Base-by-base conservation (phyloP, 2,113 vertebrate genomes). In the Desmodus rotundus region DNA sequence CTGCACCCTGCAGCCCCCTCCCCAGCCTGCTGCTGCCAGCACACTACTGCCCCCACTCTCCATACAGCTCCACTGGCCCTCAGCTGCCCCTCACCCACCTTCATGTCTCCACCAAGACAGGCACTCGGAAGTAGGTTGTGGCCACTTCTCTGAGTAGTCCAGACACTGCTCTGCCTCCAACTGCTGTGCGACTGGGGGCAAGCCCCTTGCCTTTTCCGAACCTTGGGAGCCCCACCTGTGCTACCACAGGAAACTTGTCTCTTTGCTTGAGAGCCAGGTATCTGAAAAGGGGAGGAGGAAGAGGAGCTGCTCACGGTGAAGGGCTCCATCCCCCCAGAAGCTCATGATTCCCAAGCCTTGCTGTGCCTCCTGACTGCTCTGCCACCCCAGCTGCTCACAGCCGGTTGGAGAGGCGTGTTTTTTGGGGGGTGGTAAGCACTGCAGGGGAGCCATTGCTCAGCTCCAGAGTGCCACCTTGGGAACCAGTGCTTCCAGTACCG, bases 41-140 rank as follows among this genome's bases (percentile, higher is more conserved):
- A 5, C 16, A 5, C 28, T 38, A 1, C 36, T 5, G 10, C 7
- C 26, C 41, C 52, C 4, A 0, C 38, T 14, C 13, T 26, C 15
- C 31, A 5, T 0, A 3, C 3, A 24, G 41, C 24, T 31, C 20
- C 73, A 19, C 22, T 38, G 56, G 0, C 24, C 63, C 74, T 43
- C 52, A 6, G 15, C 26, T 22, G 22, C 9, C 89, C 58, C 31
- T 19, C 20, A 14, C 16, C 38, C 31, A 6, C 56, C 14, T 43
- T 52, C 65, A 8, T 4, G 22, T 31, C 82, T 72, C n/a, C 38
- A 41, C 19, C 33, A 13, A 19, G 61, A 86, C 17, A 38, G 20
- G 41, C 41, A 41, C 82, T 61, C 61, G 28, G 54, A 36, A 36
- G 2, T 14, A 65, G n/a, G 9, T 6, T 81, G 52, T 72, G 68